Percentiles rank a stretch among this genome's conserved stretches.
phyloP scores from a whole-genome alignment of 2,113 vertebrate genomes.

The Romanogobio albipinnatus region DNA sequence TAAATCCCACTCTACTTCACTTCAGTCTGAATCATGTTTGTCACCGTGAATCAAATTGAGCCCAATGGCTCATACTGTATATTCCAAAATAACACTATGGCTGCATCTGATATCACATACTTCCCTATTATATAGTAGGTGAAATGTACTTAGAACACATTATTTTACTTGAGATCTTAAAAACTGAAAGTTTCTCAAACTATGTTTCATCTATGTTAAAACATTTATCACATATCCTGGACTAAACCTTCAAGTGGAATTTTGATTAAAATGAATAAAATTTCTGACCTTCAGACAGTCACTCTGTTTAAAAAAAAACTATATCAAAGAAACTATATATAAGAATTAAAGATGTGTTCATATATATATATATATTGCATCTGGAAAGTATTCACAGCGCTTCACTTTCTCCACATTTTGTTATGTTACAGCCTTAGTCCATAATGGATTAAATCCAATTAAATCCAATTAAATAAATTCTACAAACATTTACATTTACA shows the following conservation, averaged over 20 bases:
- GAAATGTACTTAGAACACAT: no score
- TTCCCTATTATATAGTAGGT: no score
- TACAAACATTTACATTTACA: no score
- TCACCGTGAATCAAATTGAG: not conserved
- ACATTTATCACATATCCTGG: not conserved
- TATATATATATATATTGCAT: no score
- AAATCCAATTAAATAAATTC: no score
- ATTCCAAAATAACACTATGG: no score
- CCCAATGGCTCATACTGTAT: not conserved
- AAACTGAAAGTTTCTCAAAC: not conserved
- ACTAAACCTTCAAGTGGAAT: not conserved
- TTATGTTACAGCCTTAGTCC: no score
- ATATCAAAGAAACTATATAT: no score
- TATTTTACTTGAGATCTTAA: not conserved
- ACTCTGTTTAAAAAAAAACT: not conserved
- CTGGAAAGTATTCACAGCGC: no score
- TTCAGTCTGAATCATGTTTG: conserved; percentile 27
- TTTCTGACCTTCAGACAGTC: not conserved
- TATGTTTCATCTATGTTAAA: not conserved
- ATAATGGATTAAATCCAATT: no score
- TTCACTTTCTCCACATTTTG: no score
- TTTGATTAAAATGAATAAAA: not conserved
- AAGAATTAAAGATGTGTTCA: not conserved
- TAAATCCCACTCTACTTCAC: not conserved
- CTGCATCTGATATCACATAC: no score